Evolutionary conservation across 2,797 vertebrate species (phyloP).

Genomic region (Rhinella marina): DNA sequence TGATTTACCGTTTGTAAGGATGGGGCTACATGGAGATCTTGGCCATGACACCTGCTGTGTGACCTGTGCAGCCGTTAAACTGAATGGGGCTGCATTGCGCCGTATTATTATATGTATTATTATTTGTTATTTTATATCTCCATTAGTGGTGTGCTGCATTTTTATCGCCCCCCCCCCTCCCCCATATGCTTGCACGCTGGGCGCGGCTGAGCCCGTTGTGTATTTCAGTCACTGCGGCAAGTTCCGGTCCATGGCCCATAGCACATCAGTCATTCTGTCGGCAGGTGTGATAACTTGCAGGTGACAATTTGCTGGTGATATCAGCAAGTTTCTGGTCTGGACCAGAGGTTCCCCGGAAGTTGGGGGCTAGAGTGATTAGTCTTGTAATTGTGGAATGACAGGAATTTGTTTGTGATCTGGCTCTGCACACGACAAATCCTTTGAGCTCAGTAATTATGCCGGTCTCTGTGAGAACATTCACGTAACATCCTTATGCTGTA

Average conservation of each 20-base stretch:
- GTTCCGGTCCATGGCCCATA: not conserved
- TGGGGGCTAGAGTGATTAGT: not conserved
- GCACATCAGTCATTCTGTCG: not conserved
- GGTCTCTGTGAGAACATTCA: slow-evolving; percentile 41
- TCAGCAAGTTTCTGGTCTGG: not conserved
- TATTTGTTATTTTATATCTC: too few relatives aligned
- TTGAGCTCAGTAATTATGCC: slow-evolving; percentile 31
- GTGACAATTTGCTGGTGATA: not conserved
- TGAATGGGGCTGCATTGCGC: too few relatives aligned
- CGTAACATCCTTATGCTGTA: slow-evolving; percentile 27
- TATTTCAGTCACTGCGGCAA: not conserved
- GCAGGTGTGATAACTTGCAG: not conserved
- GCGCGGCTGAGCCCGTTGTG: too few relatives aligned
- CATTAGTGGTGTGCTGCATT: too few relatives aligned
- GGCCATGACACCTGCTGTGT: too few relatives aligned
- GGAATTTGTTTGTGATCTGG: slow-evolving; percentile 52
- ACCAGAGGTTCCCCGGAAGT: slow-evolving; percentile 10
- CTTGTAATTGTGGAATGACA: slow-evolving; percentile 53
- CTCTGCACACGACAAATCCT: slow-evolving; percentile 39
- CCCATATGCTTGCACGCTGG: too few relatives aligned
- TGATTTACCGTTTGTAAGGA: too few relatives aligned
- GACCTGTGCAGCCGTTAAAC: too few relatives aligned
- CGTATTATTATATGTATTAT: too few relatives aligned
- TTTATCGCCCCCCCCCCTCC: too few relatives aligned
- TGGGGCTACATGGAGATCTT: too few relatives aligned